Evolutionary conservation across 2,113 vertebrate genomes (phyloP).

Genomic region (Cochlearius cochlearius): DNA sequence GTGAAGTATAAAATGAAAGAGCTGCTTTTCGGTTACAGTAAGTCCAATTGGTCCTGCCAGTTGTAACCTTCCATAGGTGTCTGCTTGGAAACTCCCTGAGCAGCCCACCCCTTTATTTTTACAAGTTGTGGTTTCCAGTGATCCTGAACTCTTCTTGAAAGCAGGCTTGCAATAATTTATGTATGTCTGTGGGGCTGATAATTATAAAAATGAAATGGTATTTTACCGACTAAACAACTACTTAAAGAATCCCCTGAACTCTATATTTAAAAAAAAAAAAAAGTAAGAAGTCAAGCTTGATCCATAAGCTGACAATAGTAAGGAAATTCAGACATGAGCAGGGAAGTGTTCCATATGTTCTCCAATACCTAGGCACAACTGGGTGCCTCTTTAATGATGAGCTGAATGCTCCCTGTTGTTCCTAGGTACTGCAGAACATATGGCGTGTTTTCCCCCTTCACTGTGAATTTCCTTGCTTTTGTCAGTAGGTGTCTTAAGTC

Average conservation of each 20-base stretch:
- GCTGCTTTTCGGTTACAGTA: neutral
- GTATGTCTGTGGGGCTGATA: neutral
- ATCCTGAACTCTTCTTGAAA: neutral
- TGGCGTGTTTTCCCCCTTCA: constrained; percentile 69
- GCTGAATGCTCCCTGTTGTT: constrained; percentile 79
- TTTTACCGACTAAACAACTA: constrained; percentile 40
- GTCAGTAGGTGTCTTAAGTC: constrained; percentile 77
- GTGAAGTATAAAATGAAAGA: neutral
- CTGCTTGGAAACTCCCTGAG: neutral
- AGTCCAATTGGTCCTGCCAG: neutral
- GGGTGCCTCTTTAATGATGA: constrained; percentile 84
- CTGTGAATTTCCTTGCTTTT: constrained; percentile 76
- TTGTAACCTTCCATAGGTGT: neutral
- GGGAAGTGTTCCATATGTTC: constrained; percentile 80
- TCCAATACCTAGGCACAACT: constrained; percentile 79
- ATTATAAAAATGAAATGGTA: constrained; percentile 28
- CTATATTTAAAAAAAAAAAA: neutral
- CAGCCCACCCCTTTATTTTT: neutral
- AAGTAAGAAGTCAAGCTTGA: constrained; percentile 56
- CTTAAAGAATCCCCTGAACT: neutral
- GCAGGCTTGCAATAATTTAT: neutral
- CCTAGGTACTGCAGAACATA: constrained; percentile 79
- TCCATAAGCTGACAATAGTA: constrained; percentile 66
- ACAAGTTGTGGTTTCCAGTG: neutral
- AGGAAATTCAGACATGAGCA: constrained; percentile 71